These are phyloP conservation scores for Palythoa grandis DNA, from an alignment of 92 coral and sea anemone species.

Conservation along the genomic window DNA sequence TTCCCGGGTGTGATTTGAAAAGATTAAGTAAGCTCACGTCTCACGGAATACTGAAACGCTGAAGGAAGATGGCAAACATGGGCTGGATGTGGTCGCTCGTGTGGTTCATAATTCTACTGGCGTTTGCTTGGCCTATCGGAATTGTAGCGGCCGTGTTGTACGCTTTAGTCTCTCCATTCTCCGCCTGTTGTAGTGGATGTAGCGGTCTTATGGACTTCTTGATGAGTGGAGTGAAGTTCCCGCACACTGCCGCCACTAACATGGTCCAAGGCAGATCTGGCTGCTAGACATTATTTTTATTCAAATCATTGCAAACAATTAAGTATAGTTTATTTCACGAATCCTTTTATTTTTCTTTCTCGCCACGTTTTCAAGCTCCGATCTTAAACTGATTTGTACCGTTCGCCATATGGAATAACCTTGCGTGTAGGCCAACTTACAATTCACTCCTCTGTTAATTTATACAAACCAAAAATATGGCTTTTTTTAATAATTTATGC, in stretches of 20 bases:
- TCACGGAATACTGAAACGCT: no score
- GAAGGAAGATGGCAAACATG: constrained; percentile 68
- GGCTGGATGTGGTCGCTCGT: constrained; percentile 96
- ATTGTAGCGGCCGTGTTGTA: constrained; percentile 91
- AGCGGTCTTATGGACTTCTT: constrained; percentile 83
- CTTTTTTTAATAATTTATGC: no score
- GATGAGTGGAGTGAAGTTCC: constrained; percentile 85
- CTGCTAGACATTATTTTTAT: constrained; percentile 46
- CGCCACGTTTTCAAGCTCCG: neutral
- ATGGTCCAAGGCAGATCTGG: constrained; percentile 92
- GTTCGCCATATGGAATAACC: no score
- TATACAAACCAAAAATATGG: no score
- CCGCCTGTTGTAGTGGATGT: constrained; percentile 93
- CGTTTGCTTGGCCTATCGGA: constrained; percentile 93
- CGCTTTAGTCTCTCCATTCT: constrained; percentile 92
- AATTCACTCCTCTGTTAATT: no score
- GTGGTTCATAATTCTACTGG: constrained; percentile 78
- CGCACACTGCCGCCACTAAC: constrained; percentile 85
- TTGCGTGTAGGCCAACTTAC: no score
- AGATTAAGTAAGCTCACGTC: neutral
- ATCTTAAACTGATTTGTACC: neutral
- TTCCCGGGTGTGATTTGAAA: neutral
- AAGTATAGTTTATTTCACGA: neutral
- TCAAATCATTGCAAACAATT: neutral
- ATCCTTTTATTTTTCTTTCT: neutral